A percentile compares a stretch with the other conserved stretches of the same genome.
Conservation (phyloP, 2,797 vertebrate genomes). For the Scolopax bukidnonensis region DNA sequence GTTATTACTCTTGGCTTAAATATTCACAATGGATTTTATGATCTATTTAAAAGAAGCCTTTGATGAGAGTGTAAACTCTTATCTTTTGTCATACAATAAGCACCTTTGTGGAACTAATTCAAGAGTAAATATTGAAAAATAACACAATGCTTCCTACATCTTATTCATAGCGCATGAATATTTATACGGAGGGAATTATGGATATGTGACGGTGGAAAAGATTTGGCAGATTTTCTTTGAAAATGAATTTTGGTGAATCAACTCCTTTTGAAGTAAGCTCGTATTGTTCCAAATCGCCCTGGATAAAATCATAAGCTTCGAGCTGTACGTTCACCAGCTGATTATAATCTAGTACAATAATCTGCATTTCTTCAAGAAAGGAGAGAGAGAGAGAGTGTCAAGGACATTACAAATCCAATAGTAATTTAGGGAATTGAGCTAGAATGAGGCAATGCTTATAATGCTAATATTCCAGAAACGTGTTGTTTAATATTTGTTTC, state of each 20-base stretch:
- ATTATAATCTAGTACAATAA: conserved; percentile 40
- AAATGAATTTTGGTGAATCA: conserved; percentile 54
- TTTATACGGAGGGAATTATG: conserved; percentile 9
- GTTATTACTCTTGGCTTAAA: conserved; percentile 70
- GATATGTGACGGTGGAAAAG: neutral
- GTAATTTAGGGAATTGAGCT: conserved; percentile 38
- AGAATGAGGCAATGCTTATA: neutral
- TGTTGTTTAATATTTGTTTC: conserved; percentile 60
- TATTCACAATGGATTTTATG: conserved; percentile 66
- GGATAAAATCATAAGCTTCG: neutral
- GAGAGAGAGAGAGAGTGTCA: conserved; percentile 11
- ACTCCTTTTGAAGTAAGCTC: conserved; percentile 12
- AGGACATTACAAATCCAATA: conserved; percentile 46
- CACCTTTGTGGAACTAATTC: conserved; percentile 24
- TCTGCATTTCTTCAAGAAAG: conserved; percentile 59
- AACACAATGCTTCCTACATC: neutral
- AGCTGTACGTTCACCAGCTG: conserved; percentile 23
- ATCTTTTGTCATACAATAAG: conserved; percentile 19
- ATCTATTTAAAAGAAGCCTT: conserved; percentile 59
- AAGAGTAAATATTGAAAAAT: conserved; percentile 60
- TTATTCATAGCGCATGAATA: conserved; percentile 1
- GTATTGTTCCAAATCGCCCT: neutral
- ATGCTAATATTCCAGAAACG: conserved; percentile 31
- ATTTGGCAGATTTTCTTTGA: conserved; percentile 43
- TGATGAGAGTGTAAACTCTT: conserved; percentile 30